Conservation (phyloP, 2,113 vertebrate species). For the Corapipo altera region DNA sequence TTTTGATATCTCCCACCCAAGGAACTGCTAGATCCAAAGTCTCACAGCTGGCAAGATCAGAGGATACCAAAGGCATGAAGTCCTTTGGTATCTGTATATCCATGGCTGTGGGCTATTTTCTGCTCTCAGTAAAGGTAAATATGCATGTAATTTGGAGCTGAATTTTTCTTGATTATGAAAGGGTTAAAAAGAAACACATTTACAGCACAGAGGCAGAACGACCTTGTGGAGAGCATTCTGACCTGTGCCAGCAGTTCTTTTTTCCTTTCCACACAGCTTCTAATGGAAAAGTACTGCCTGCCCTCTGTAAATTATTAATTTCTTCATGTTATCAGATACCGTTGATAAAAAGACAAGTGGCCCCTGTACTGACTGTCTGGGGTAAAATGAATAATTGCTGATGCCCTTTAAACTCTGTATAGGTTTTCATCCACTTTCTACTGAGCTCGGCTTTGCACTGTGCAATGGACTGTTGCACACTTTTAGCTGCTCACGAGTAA, state of each 20-base stretch:
- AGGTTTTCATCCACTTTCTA: slow-evolving; percentile 65
- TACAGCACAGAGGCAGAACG: slow-evolving; percentile 8
- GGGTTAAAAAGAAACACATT: slow-evolving; percentile 56
- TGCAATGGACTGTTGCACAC: slow-evolving; percentile 54
- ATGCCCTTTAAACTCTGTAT: slow-evolving; percentile 59
- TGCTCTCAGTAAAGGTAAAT: background rate
- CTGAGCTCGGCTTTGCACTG: slow-evolving; percentile 3
- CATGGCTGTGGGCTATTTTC: background rate
- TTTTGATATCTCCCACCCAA: background rate
- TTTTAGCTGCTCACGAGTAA: slow-evolving; percentile 40
- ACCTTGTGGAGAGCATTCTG: slow-evolving; percentile 57
- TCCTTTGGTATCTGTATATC: background rate
- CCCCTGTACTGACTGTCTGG: slow-evolving; percentile 54
- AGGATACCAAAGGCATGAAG: background rate
- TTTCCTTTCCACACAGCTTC: slow-evolving; percentile 32
- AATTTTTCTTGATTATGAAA: background rate
- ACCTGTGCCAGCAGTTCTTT: slow-evolving; percentile 50
- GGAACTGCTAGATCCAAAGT: background rate
- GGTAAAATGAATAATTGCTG: slow-evolving; percentile 60
- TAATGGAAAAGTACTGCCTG: slow-evolving; percentile 71
- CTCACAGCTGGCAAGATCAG: background rate
- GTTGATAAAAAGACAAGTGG: slow-evolving; percentile 68
- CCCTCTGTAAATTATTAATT: slow-evolving; percentile 78
- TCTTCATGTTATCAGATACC: slow-evolving; percentile 72
- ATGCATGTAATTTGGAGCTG: background rate